Evolutionary conservation across 2,888 invertebrate genomes (phyloP).

Genomic region (Anticlea derivata): DNA sequence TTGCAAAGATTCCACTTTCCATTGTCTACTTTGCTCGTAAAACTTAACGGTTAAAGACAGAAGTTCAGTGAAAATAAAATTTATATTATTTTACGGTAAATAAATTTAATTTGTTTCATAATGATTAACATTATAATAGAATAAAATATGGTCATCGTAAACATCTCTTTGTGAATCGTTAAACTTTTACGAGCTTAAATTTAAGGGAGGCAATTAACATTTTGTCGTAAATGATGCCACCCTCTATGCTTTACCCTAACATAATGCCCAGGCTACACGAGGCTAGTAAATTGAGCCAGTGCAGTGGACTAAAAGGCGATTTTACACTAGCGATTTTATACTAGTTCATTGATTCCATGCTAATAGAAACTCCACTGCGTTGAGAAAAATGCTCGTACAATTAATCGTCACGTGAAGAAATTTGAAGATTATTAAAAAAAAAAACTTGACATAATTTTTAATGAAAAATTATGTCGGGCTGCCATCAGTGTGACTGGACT

Average conservation of each 20-base stretch:
- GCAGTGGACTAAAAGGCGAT: not conserved
- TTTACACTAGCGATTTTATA: too few species aligned
- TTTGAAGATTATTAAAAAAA: too few species aligned
- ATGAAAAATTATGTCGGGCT: too few species aligned
- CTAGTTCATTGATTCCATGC: too few species aligned
- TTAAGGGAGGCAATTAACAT: conserved; percentile 61
- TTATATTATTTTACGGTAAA: conserved; percentile 37
- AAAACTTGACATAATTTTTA: too few species aligned
- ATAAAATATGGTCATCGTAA: conserved; percentile 67
- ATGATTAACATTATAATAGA: conserved; percentile 56
- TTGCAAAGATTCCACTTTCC: not conserved
- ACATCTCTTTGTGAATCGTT: conserved; percentile 59
- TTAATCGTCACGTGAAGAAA: too few species aligned
- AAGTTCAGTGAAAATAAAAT: not conserved
- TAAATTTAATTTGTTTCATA: conserved; percentile 45
- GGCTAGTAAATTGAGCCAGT: not conserved
- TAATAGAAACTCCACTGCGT: too few species aligned
- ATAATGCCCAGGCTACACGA: not conserved
- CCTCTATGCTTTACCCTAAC: conserved; percentile 16
- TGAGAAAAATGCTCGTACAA: too few species aligned
- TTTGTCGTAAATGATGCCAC: conserved; percentile 56
- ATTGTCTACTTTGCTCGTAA: conserved; percentile 16
- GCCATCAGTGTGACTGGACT: too few species aligned
- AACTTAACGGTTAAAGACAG: conserved; percentile 16
- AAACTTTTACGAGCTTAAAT: conserved; percentile 62